Evolutionary conservation across 2,888 invertebrate genomes (phyloP).

Genomic region (Andrena camellia): DNA sequence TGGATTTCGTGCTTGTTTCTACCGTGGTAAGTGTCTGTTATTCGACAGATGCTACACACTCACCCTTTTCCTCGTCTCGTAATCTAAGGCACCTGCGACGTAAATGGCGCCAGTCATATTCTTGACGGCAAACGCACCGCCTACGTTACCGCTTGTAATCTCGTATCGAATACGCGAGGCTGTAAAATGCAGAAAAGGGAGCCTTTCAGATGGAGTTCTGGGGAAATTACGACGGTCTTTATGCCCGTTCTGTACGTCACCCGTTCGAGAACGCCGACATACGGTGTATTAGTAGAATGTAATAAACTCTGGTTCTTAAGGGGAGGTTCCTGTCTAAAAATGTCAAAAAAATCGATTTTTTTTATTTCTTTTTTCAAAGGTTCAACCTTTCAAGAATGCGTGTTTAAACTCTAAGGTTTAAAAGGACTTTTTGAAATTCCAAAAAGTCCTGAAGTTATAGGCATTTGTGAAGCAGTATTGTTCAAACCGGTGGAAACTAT

Average conservation of each 20-base stretch:
- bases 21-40: constrained; percentile 14
- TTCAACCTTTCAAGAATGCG: too few relatives aligned
- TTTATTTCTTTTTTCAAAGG: too few relatives aligned
- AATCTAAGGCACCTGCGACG: constrained; percentile 98
- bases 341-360: too few relatives aligned
- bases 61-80: constrained; percentile 98
- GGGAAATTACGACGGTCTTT: background rate
- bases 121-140: constrained; percentile 98
- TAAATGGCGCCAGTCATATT: constrained; percentile 99
- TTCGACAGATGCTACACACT: constrained; percentile 84
- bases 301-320: background rate
- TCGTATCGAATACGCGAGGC: constrained; percentile 99
- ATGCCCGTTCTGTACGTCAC: background rate
- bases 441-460: too few relatives aligned
- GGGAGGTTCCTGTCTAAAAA: too few relatives aligned
- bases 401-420: too few relatives aligned
- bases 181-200: constrained; percentile 83
- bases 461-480: too few relatives aligned
- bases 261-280: background rate
- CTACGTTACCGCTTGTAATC: constrained; percentile 99
- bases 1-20: background rate
- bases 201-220: constrained; percentile 16
- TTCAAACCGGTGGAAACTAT: too few relatives aligned
- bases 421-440: too few relatives aligned
- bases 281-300: background rate